Evolutionary conservation across 2,888 invertebrate genomes (phyloP), one percentile per base, ranked within the genome.

Genomic region (Apomyelois bistriatella): DNA sequence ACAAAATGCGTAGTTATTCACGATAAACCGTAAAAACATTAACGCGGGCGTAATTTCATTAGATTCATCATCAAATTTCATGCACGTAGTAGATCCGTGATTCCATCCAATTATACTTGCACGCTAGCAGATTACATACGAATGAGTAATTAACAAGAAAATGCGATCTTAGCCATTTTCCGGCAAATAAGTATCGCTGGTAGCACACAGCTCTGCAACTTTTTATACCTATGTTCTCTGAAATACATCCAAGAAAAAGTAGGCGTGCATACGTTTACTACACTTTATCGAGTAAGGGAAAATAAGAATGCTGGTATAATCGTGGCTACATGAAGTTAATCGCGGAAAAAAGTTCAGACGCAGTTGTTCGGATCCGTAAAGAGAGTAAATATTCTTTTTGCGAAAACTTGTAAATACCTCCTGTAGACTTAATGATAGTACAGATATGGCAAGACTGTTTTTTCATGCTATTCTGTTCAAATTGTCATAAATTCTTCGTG

Each of bases 81-180:
- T 46, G 32, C 46, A 32, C 38, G 38, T 16, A 49, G 13, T 40
- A 4, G 1, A 43, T 57, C 58, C 59, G 57, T 60, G 61, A 53
- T 49, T 51, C 10, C 16, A 28, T 40, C 51, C 56, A 64, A 64
- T 64, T 61, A 61, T 53, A 38, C 35, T 22, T 41, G 37, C 49
- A 56, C 48, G 52, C 47, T 48, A 42, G 16, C 38, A 52, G 50
- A 75, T 74, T 70, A 71, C 65, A 60, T 62, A 62, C 58, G 62
- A 63, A 61, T 59, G 59, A 65, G 58, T 68, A 68, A 78, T 77
- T 74, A 72, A 62, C 66, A 66, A 70, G 72, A 77, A 75, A 76
- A 72, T 71, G 62, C 64, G 67, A 76, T 76, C 70, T 69, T 61
- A 57, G 54, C 62, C 62, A 81, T 82, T 84, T 82, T 82, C 82